These are phyloP conservation scores for Drosophila yakuba DNA, from an alignment of 1,140 invertebrate species.

Conservation along the genomic window DNA sequence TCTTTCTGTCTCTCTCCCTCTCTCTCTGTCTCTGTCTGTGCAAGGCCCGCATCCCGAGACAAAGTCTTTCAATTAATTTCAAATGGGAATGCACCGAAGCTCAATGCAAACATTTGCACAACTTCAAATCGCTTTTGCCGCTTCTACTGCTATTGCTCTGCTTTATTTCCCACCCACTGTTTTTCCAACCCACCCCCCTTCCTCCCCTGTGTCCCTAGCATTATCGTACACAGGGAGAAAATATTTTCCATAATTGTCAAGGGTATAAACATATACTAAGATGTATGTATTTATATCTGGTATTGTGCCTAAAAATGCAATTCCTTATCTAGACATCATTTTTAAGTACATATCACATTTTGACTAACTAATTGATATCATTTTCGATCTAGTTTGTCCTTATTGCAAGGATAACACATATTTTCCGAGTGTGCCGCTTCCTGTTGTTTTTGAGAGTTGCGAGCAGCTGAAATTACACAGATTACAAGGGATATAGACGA, in stretches of 20 bases:
- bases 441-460: constrained; percentile 11
- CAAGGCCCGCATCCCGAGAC: constrained; percentile 20
- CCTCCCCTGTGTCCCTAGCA: neutral
- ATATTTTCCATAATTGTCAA: no score
- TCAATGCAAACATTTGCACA: constrained; percentile 57
- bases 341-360: no score
- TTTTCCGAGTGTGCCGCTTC: constrained; percentile 9
- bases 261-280: no score
- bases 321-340: no score
- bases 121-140: constrained; percentile 50
- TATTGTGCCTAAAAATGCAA: no score
- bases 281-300: no score
- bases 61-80: constrained; percentile 59
- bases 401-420: no score
- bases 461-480: constrained; percentile 46
- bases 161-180: constrained; percentile 8
- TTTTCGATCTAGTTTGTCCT: no score
- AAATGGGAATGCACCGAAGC: constrained; percentile 55
- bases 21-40: neutral
- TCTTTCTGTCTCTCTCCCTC: neutral
- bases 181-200: neutral
- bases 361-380: no score
- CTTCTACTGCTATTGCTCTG: constrained; percentile 5
- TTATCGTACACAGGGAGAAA: neutral
- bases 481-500: constrained; percentile 40